These are phyloP conservation scores for Gobius niger DNA, from an alignment of 2,113 vertebrate species.

Conservation along the genomic window DNA sequence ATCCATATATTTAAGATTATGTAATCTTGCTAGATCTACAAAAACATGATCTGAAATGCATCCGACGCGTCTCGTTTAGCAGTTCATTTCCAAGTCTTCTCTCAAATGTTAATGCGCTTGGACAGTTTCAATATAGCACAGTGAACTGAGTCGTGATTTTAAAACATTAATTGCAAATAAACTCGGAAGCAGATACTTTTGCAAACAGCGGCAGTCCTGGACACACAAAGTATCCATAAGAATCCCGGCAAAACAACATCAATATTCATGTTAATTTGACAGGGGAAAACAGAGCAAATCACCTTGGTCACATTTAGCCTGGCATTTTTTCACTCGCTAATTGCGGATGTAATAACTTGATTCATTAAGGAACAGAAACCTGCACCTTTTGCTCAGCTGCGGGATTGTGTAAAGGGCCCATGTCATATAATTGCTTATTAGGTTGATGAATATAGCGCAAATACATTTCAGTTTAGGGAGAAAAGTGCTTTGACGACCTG, in stretches of 20 bases:
- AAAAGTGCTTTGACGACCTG: not conserved
- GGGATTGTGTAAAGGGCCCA: not conserved
- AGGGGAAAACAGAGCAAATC: not conserved
- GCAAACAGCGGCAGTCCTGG: too few species aligned
- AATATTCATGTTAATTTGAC: conserved; percentile 1
- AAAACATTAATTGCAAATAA: too few species aligned
- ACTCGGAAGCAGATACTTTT: too few species aligned
- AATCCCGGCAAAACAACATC: not conserved
- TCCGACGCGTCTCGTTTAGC: too few species aligned
- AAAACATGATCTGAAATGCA: too few species aligned
- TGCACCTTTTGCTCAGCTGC: not conserved
- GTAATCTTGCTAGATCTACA: too few species aligned
- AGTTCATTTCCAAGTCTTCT: too few species aligned
- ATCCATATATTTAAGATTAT: too few species aligned
- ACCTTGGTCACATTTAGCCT: not conserved
- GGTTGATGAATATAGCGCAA: not conserved
- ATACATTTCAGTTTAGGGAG: not conserved
- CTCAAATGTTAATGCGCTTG: too few species aligned
- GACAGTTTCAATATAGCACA: too few species aligned
- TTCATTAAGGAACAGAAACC: conserved; percentile 3
- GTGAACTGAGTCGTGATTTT: too few species aligned
- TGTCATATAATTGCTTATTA: not conserved
- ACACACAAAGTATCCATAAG: not conserved
- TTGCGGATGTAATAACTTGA: conserved; percentile 5
- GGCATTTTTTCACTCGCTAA: not conserved